These are phyloP conservation scores for Meloidogyne floridensis DNA, from an alignment of 1,140 invertebrate genomes.

Conservation along the genomic window DNA sequence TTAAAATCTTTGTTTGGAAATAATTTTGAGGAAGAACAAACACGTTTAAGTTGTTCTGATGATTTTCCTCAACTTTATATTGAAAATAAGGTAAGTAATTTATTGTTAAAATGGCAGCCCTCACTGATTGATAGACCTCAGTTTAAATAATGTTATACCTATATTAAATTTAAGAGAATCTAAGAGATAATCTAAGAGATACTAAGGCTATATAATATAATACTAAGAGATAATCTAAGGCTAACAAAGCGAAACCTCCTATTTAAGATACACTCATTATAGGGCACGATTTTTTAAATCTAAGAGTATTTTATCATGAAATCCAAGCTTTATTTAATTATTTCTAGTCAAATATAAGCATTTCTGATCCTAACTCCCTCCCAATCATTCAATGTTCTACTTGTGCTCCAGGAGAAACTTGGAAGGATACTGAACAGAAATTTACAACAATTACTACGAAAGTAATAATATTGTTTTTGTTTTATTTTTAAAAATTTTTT, in stretches of 20 bases:
- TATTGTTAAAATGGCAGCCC: no score
- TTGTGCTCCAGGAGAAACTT: conserved; percentile 22
- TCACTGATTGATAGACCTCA: no score
- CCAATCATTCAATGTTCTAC: conserved; percentile 18
- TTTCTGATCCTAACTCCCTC: not conserved
- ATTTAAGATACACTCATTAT: no score
- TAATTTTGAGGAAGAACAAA: conserved; percentile 17
- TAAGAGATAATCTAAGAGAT: no score
- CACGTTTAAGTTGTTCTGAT: conserved; percentile 16
- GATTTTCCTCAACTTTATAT: conserved; percentile 11
- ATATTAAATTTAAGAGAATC: no score
- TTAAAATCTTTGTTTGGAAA: not conserved
- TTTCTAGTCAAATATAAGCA: not conserved
- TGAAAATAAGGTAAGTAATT: not conserved
- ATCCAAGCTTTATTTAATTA: conserved; percentile 8
- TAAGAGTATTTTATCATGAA: no score
- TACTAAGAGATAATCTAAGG: no score
- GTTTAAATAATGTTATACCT: no score
- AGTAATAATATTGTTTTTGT: not conserved
- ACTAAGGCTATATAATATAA: no score
- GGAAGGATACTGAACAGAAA: conserved; percentile 3
- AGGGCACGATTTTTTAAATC: no score
- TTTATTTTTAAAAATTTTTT: no score
- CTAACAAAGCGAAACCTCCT: no score
- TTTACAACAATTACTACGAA: conserved; percentile 16